phyloP scores from a whole-genome alignment of 2,113 vertebrate genomes.

The Prolemur simus region DNA sequence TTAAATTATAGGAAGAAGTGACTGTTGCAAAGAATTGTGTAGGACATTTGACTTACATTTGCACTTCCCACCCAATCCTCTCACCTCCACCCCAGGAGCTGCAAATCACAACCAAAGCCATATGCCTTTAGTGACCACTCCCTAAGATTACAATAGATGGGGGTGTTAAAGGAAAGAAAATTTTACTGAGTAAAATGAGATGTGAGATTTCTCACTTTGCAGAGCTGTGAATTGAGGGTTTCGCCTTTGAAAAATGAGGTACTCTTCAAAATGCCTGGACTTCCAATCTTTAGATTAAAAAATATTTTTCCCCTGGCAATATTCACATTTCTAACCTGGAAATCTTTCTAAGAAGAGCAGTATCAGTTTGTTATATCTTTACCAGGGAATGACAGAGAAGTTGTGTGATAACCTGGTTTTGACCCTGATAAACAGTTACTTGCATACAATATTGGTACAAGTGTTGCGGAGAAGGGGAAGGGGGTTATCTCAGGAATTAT shows the following conservation, averaged over 20 bases:
- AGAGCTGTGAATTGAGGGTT: background rate
- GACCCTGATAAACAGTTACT: slow-evolving; percentile 5
- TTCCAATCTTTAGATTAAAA: background rate
- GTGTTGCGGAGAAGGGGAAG: background rate
- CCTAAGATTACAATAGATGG: background rate
- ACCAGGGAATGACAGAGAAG: background rate
- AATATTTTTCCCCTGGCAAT: background rate
- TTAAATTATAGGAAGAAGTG: background rate
- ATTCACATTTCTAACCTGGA: slow-evolving; percentile 6
- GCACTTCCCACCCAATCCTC: background rate
- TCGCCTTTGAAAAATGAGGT: background rate
- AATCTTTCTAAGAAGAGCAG: background rate
- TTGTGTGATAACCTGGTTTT: background rate
- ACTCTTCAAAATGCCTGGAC: background rate
- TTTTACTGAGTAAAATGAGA: background rate
- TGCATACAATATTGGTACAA: slow-evolving; percentile 2
- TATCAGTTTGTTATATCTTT: background rate
- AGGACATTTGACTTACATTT: background rate
- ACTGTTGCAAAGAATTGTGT: background rate
- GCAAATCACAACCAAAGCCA: background rate
- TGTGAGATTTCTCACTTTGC: background rate
- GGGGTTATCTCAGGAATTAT: background rate
- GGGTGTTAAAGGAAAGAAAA: background rate
- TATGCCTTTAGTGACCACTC: background rate
- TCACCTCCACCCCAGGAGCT: background rate